Percentiles rank a stretch among this genome's conserved stretches.
phyloP scores from a whole-genome alignment of 2,888 invertebrate genomes.

The Sinelater perroti region DNA sequence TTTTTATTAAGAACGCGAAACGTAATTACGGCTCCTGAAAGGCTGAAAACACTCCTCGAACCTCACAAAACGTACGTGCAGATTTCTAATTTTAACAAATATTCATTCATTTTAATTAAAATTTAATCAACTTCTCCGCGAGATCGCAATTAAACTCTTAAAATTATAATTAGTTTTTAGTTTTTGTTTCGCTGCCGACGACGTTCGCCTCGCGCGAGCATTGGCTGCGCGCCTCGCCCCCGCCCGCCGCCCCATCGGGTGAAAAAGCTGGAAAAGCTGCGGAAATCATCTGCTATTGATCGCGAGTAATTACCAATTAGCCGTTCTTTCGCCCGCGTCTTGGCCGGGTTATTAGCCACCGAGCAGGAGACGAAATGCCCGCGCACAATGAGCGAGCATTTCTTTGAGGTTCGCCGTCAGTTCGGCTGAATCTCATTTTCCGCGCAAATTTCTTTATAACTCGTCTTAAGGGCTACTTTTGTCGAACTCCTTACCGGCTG shows the following conservation, averaged over 20 bases:
- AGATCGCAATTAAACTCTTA: constrained; percentile 57
- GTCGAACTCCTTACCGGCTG: constrained; percentile 36
- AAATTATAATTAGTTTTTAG: constrained; percentile 57
- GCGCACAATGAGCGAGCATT: constrained; percentile 36
- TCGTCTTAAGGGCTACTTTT: constrained; percentile 48
- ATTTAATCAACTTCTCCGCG: constrained; percentile 60
- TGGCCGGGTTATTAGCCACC: too few relatives aligned
- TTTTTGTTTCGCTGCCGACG: constrained; percentile 47
- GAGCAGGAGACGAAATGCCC: constrained; percentile 35
- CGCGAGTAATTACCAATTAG: neutral
- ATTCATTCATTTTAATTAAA: constrained; percentile 62
- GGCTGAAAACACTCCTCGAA: constrained; percentile 35
- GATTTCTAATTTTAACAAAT: constrained; percentile 61
- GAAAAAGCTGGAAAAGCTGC: too few relatives aligned
- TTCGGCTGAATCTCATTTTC: constrained; percentile 38
- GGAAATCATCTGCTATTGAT: too few relatives aligned
- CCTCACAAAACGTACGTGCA: constrained; percentile 50
- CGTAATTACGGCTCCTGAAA: constrained; percentile 35
- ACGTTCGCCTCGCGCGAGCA: constrained; percentile 16
- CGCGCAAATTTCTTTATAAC: constrained; percentile 50
- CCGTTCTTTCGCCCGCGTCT: neutral
- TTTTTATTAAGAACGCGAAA: constrained; percentile 32
- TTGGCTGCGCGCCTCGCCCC: neutral
- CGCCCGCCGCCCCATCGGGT: too few relatives aligned
- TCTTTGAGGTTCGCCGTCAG: constrained; percentile 38